Conservation (phyloP, 2,888 invertebrate species). For the Eupithecia exiguata region DNA sequence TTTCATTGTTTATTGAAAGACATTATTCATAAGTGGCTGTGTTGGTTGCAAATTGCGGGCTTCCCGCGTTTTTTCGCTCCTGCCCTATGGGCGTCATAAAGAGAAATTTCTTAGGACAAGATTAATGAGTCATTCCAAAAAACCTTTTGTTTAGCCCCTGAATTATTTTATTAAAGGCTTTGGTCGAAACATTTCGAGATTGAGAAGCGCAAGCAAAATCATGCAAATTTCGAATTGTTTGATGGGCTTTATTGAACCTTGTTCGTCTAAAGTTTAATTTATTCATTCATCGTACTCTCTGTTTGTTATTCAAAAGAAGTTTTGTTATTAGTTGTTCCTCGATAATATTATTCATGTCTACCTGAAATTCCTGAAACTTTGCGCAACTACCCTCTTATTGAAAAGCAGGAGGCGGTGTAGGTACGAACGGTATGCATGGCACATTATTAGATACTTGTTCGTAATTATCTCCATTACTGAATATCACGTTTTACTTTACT, state of each 20-base stretch:
- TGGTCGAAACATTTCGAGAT: slow-evolving; percentile 41
- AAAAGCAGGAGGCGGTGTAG: neutral
- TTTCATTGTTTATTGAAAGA: slow-evolving; percentile 45
- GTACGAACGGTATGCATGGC: neutral
- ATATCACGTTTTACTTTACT: neutral
- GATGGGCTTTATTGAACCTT: slow-evolving; percentile 38
- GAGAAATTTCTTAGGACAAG: slow-evolving; percentile 55
- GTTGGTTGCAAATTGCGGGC: slow-evolving; percentile 49
- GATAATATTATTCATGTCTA: slow-evolving; percentile 30
- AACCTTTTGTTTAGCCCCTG: slow-evolving; percentile 54
- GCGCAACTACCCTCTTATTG: neutral
- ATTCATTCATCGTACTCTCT: slow-evolving; percentile 28
- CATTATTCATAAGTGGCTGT: slow-evolving; percentile 44
- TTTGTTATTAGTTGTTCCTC: slow-evolving; percentile 25
- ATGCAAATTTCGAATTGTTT: slow-evolving; percentile 42
- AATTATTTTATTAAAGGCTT: slow-evolving; percentile 54
- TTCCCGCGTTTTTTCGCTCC: slow-evolving; percentile 50
- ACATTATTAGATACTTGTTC: neutral
- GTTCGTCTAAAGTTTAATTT: slow-evolving; percentile 32
- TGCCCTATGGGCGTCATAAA: slow-evolving; percentile 56
- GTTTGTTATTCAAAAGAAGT: slow-evolving; percentile 29
- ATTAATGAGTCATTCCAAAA: slow-evolving; percentile 58
- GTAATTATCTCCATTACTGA: neutral
- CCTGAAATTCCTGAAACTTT: slow-evolving; percentile 7
- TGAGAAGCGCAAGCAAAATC: slow-evolving; percentile 37